These are phyloP conservation scores for Labeo calbasu DNA, from an alignment of 2,797 vertebrate species.

Conservation along the genomic window DNA sequence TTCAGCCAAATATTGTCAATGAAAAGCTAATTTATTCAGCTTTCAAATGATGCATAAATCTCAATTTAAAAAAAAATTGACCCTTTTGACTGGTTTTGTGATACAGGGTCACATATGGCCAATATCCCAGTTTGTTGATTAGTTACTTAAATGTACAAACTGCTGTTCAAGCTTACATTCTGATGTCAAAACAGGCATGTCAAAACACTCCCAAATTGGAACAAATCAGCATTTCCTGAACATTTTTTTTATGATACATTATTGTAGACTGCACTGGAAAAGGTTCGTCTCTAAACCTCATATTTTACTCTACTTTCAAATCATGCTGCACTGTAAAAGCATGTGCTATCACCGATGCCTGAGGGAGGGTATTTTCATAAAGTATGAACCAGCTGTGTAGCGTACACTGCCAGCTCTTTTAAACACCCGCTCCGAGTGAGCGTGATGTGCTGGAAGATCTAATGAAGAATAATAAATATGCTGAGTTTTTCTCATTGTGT, in stretches of 20 bases:
- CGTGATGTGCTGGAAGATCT: background rate
- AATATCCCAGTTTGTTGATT: too few relatives aligned
- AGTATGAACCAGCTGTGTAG: constrained; percentile 41
- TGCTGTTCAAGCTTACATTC: too few relatives aligned
- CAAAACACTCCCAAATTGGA: background rate
- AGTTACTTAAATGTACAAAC: too few relatives aligned
- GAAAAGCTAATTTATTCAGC: too few relatives aligned
- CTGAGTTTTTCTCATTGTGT: constrained; percentile 21
- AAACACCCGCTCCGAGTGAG: background rate
- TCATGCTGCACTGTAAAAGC: constrained; percentile 36
- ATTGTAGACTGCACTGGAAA: background rate
- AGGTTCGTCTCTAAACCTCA: constrained; percentile 15
- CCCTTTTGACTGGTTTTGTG: too few relatives aligned
- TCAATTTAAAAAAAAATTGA: too few relatives aligned
- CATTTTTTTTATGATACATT: background rate
- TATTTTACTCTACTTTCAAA: constrained; percentile 20
- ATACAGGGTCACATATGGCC: too few relatives aligned
- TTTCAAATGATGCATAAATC: too few relatives aligned
- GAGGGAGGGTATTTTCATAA: constrained; percentile 47
- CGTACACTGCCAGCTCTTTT: background rate
- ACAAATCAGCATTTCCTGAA: background rate
- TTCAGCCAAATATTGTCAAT: too few relatives aligned
- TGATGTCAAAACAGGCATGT: too few relatives aligned
- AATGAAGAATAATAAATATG: background rate
- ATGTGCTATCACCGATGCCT: constrained; percentile 39